Evolutionary conservation across 2,797 vertebrate genomes (phyloP), one percentile per base, ranked within the genome.

Genomic region (Cyprinodon diabolis): DNA sequence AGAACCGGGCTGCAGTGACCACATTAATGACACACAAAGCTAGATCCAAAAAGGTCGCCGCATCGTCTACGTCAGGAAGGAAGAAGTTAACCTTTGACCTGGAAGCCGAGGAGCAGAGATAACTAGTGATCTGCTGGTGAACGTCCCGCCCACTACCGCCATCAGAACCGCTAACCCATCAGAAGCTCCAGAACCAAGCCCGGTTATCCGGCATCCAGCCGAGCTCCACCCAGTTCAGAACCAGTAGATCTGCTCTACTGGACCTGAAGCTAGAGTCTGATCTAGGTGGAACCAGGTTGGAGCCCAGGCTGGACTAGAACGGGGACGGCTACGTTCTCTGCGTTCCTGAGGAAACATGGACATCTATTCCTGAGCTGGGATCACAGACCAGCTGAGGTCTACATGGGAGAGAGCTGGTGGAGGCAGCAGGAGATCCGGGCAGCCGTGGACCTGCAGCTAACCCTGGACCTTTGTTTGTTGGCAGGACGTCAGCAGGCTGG

Each of bases 401-500:
- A 43, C 5, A 43, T 43, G 40, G 40, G 7, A 43, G 40, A 43
- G 40, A 43, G 40, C 40, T 43, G 40, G 40, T 43, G 40, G 40
- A 43, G 40, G 40, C 40, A 30, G 30, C 30, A 2, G 30, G 30
- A 30, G 30, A 30, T 30, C 30, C 48, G 69, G 81, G 79, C 80
- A 62, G 77, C 77, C 80, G 74, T 49, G 55, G 81, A 83, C 23
- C 40, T 75, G 80, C 68, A 79, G 75, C 84, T 89, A 85, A 86
- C 84, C 75, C 48, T 78, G 62, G 79, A 45, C 49, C 85, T 70
- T 77, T 74, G 68, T 66, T 76, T 75, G 66, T 62, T 81, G 86
- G 86, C 81, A 88, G 86, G 85, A 87, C 12, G 25, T 82, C 83
- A 84, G 79, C 81, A 78, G 81, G 75, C 74, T 71, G 83, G 72